phyloP scores from a whole-genome alignment of 2,113 vertebrate genomes.

The Pangasianodon gigas region DNA sequence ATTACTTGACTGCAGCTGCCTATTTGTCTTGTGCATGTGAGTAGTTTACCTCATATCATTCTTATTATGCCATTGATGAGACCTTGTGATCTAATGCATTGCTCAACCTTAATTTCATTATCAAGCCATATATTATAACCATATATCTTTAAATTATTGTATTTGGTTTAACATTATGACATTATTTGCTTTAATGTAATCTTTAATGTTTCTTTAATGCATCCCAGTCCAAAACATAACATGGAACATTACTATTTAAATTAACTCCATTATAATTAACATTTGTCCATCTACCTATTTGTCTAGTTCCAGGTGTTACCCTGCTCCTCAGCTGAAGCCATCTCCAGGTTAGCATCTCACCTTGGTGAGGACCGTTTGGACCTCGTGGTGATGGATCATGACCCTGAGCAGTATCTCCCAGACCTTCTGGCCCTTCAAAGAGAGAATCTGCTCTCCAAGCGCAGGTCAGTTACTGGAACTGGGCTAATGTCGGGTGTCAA shows the following conservation, averaged over 20 bases:
- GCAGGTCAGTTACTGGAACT: constrained; percentile 23
- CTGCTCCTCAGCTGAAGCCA: constrained; percentile 63
- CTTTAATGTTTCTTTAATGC: too few species aligned
- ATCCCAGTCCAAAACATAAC: not conserved
- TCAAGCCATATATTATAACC: not conserved
- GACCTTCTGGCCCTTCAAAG: constrained; percentile 66
- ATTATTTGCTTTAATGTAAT: not conserved
- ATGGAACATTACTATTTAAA: not conserved
- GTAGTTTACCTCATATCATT: not conserved
- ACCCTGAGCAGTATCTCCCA: constrained; percentile 63
- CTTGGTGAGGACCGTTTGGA: constrained; percentile 46
- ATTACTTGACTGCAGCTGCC: not conserved
- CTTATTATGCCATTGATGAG: not conserved
- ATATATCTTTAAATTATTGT: not conserved
- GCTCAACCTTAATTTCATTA: not conserved
- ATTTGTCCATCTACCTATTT: not conserved
- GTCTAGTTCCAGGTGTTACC: constrained; percentile 70
- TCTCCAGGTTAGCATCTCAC: constrained; percentile 46
- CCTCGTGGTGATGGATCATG: constrained; percentile 72
- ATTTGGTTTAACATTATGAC: not conserved
- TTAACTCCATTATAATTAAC: not conserved
- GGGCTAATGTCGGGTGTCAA: not conserved
- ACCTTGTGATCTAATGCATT: not conserved
- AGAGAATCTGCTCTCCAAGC: constrained; percentile 57
- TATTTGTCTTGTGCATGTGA: not conserved